Evolutionary conservation across 1,140 invertebrate genomes (phyloP).

Genomic region (Coptotermes formosanus): DNA sequence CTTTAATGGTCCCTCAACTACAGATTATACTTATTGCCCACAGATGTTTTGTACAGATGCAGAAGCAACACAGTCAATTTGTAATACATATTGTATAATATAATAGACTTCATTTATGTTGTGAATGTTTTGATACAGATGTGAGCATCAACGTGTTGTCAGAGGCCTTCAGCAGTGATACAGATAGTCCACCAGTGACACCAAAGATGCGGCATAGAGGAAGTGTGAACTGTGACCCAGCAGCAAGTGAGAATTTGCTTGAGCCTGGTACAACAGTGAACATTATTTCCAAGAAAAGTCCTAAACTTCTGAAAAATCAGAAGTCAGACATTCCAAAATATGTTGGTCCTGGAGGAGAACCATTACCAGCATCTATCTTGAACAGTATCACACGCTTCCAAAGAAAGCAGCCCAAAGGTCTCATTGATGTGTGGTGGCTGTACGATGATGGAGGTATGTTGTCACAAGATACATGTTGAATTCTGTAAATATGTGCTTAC

Average conservation of each 20-base stretch:
- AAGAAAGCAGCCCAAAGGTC: conserved; percentile 57
- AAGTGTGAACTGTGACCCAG: background rate
- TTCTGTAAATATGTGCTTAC: too few relatives aligned
- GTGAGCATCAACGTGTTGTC: background rate
- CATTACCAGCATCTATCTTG: conserved; percentile 12
- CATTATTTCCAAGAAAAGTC: background rate
- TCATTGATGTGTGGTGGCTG: conserved; percentile 70
- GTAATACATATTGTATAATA: too few relatives aligned
- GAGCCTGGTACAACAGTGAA: background rate
- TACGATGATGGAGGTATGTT: conserved; percentile 63
- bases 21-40: too few relatives aligned
- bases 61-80: too few relatives aligned
- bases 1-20: too few relatives aligned
- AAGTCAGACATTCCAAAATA: conserved; percentile 34
- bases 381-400: conserved; percentile 34
- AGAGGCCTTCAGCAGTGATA: conserved; percentile 41
- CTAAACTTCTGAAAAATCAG: conserved; percentile 25
- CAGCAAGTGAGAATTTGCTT: background rate
- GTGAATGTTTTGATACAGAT: background rate
- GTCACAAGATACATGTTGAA: too few relatives aligned
- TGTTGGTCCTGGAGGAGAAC: conserved; percentile 36
- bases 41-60: too few relatives aligned
- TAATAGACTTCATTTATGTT: too few relatives aligned
- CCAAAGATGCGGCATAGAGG: conserved; percentile 37
- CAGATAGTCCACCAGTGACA: conserved; percentile 38